phyloP scores from a whole-genome alignment of 2,797 vertebrate genomes.

The Alauda arvensis region DNA sequence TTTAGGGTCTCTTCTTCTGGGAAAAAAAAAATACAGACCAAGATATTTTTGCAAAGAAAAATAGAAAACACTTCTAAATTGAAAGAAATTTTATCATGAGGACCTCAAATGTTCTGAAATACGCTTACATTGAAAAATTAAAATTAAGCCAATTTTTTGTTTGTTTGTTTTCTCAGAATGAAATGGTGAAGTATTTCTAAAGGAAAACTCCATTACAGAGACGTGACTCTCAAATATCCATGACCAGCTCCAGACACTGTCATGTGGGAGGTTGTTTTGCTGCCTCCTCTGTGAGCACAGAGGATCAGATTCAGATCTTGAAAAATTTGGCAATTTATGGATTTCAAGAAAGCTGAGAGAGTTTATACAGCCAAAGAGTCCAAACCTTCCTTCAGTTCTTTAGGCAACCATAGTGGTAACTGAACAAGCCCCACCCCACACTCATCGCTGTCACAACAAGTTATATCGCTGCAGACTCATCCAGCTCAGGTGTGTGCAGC shows the following conservation, averaged over 20 bases:
- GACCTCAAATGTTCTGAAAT: background rate
- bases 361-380: background rate
- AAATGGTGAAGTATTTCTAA: background rate
- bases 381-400: background rate
- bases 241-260: background rate
- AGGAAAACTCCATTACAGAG: background rate
- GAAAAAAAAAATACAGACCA: background rate
- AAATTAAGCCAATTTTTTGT: background rate
- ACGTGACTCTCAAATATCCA: background rate
- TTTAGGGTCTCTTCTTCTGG: background rate
- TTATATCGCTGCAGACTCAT: background rate
- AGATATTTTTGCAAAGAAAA: background rate
- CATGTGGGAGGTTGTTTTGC: background rate
- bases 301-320: background rate
- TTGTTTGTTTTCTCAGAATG: background rate
- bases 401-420: background rate
- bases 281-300: background rate
- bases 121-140: background rate
- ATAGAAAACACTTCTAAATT: background rate
- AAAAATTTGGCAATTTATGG: background rate
- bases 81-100: background rate
- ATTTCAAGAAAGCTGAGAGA: background rate
- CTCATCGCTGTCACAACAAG: rapidly evolving
- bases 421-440: background rate
- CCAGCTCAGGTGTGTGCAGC: background rate